Conservation (phyloP, 2,113 vertebrate species). For the Rhinopomastus cyanomelas region DNA sequence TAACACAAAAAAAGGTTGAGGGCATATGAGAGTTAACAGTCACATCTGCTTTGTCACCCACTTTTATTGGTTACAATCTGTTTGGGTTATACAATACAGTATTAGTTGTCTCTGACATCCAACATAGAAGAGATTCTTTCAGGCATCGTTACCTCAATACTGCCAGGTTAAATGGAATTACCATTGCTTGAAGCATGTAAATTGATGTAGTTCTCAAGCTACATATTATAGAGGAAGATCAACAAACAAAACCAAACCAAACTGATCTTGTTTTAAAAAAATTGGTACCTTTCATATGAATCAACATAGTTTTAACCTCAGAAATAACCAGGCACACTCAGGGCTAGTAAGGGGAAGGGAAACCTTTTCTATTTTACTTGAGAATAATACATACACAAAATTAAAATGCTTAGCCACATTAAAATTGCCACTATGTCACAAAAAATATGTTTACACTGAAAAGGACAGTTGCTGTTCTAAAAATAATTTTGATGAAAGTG, state of each 20-base stretch:
- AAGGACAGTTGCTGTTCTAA: slow-evolving; percentile 16
- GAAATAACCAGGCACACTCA: background rate
- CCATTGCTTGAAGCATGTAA: background rate
- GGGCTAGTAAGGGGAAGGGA: background rate
- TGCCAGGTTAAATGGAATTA: background rate
- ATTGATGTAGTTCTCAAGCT: background rate
- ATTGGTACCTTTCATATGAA: background rate
- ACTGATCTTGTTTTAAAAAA: background rate
- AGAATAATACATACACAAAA: slow-evolving; percentile 45
- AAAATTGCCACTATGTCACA: background rate
- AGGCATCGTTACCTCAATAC: background rate
- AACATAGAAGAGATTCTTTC: background rate
- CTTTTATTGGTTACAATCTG: background rate
- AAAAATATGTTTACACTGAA: background rate
- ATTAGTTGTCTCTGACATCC: background rate
- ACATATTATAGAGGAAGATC: background rate
- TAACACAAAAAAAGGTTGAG: background rate
- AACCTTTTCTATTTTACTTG: background rate
- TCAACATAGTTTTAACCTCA: background rate
- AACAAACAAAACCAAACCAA: background rate
- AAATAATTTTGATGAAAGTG: slow-evolving; percentile 28
- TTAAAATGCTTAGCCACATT: background rate
- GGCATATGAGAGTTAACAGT: background rate
- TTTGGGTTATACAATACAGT: background rate
- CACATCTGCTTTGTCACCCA: background rate